A percentile compares a stretch with the other conserved stretches of the same genome.
Conservation (phyloP, 2,797 vertebrate species). For the Agapornis canus region DNA sequence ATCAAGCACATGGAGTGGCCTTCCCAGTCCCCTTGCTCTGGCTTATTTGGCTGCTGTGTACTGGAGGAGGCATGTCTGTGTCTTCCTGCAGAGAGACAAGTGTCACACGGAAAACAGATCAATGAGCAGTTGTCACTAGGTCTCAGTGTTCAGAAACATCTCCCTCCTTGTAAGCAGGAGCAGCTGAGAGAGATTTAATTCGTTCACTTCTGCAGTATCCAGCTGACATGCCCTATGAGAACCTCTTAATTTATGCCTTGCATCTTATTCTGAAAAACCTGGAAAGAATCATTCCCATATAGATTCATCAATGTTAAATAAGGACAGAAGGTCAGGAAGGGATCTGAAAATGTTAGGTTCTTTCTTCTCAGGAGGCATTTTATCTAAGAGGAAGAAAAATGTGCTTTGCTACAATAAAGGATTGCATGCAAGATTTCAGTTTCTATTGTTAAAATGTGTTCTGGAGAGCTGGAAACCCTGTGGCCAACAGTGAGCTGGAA, state of each 20-base stretch:
- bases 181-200: background rate
- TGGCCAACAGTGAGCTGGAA: background rate
- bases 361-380: background rate
- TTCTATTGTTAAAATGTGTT: constrained; percentile 1
- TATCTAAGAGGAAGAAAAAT: constrained; percentile 24
- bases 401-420: background rate
- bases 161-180: background rate
- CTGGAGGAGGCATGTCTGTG: background rate
- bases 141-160: background rate
- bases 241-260: background rate
- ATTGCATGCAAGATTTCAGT: background rate
- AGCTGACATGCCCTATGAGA: background rate
- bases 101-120: background rate
- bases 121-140: background rate
- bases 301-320: background rate
- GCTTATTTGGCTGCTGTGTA: background rate
- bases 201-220: background rate
- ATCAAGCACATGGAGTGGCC: background rate
- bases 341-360: background rate
- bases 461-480: background rate
- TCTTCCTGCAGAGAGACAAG: background rate
- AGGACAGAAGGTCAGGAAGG: background rate
- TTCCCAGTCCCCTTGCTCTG: background rate
- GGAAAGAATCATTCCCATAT: background rate
- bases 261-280: background rate